Conservation (phyloP, 2,888 invertebrate species). For the Callimorpha dominula region DNA sequence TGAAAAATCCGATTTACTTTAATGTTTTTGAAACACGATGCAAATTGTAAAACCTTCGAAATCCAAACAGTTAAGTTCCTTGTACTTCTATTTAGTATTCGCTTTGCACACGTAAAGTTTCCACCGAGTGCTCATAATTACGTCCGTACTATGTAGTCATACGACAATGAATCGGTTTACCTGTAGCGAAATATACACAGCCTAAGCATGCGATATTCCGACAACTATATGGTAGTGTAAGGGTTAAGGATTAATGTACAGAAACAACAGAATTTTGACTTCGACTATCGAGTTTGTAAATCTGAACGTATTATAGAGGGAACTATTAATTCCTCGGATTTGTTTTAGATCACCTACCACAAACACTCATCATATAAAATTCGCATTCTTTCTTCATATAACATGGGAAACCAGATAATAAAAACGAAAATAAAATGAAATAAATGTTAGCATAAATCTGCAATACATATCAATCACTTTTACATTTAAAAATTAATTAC, state of each 20-base stretch:
- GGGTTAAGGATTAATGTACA: not conserved
- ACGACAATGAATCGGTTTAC: slow-evolving; percentile 50
- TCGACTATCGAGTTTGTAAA: not conserved
- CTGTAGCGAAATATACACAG: slow-evolving; percentile 63
- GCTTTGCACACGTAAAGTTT: slow-evolving; percentile 39
- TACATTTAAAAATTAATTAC: not conserved
- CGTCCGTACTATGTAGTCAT: slow-evolving; percentile 52
- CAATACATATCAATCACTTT: not conserved
- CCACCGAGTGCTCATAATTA: slow-evolving; percentile 48
- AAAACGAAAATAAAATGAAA: not conserved
- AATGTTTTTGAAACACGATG: no score
- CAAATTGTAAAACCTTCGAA: not conserved
- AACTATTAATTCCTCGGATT: no score
- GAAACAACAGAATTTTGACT: not conserved
- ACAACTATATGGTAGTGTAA: not conserved
- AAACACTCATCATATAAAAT: no score
- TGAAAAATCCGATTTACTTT: no score
- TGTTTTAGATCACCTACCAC: no score
- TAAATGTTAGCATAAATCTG: not conserved
- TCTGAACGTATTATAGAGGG: no score
- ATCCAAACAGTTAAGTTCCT: slow-evolving; percentile 33
- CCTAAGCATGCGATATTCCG: slow-evolving; percentile 65
- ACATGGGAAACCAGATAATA: not conserved
- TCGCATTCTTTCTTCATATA: not conserved
- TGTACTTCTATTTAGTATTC: slow-evolving; percentile 45